A percentile compares a stretch with the other conserved stretches of the same genome.
These are phyloP conservation scores for Myrmecobius fasciatus DNA, from an alignment of 2,113 vertebrate genomes.

Conservation along the genomic window DNA sequence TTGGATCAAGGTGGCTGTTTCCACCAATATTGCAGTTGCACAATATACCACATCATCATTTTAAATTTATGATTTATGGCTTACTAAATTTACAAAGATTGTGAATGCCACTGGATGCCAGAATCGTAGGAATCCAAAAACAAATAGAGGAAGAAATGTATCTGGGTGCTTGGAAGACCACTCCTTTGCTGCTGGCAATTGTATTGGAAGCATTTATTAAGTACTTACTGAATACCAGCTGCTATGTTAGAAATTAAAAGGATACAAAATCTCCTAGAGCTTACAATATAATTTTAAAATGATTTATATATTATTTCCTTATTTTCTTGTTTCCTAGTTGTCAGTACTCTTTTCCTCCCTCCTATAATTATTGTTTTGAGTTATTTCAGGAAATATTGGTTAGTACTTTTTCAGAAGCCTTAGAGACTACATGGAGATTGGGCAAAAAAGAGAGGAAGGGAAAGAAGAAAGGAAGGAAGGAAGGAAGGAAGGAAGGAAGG, in stretches of 20 bases:
- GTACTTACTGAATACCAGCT: background rate
- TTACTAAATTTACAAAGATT: conserved; percentile 19
- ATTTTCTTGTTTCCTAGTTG: background rate
- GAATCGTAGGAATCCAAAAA: background rate
- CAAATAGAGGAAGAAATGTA: background rate
- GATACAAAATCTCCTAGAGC: background rate
- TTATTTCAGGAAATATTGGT: background rate
- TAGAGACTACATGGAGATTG: background rate
- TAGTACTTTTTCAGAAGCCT: background rate
- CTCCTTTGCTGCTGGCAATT: too few relatives aligned
- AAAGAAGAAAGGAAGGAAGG: too few relatives aligned
- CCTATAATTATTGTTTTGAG: background rate
- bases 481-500: too few relatives aligned
- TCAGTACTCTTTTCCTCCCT: background rate
- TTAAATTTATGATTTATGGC: background rate
- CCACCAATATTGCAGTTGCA: background rate
- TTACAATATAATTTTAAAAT: background rate
- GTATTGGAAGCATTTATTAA: background rate
- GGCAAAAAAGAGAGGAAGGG: background rate
- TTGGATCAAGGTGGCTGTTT: background rate
- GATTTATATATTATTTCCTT: background rate
- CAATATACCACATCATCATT: background rate
- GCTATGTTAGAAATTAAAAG: background rate
- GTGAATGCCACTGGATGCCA: background rate
- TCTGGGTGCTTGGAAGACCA: background rate